These are phyloP conservation scores for Sinella curviseta DNA, from an alignment of 1,140 invertebrate genomes.

Conservation along the genomic window DNA sequence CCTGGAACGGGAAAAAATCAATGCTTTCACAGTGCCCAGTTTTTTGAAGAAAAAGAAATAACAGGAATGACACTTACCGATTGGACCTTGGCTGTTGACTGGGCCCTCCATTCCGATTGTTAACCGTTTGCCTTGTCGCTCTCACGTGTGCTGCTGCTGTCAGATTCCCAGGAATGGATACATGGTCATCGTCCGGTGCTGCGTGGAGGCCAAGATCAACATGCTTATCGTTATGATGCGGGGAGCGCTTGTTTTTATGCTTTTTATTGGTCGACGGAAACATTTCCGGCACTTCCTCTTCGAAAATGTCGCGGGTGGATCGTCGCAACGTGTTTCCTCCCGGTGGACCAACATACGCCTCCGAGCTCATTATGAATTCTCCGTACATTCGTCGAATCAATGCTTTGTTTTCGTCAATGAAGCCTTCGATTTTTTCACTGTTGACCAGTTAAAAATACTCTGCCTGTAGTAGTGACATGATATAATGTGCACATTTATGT, in stretches of 20 bases:
- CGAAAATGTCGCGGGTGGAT: constrained; percentile 46
- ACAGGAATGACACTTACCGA: constrained; percentile 42
- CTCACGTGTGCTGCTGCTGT: constrained; percentile 11
- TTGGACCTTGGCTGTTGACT: constrained; percentile 47
- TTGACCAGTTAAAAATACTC: background rate
- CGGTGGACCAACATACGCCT: constrained; percentile 27
- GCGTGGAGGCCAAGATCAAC: background rate
- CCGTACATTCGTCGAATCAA: constrained; percentile 90
- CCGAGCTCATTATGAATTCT: constrained; percentile 67
- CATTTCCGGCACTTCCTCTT: constrained; percentile 44
- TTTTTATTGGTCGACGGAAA: constrained; percentile 18
- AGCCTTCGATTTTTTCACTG: constrained; percentile 83
- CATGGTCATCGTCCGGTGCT: background rate
- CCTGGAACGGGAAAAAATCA: constrained; percentile 57
- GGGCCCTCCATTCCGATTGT: constrained; percentile 45
- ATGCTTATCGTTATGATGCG: background rate
- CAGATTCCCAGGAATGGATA: background rate
- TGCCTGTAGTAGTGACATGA: no score
- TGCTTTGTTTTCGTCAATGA: constrained; percentile 91
- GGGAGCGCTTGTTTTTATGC: background rate
- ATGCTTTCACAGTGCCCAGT: background rate
- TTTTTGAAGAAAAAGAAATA: constrained; percentile 5
- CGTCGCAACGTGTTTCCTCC: constrained; percentile 41
- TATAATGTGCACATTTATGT: background rate
- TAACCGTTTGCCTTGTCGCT: constrained; percentile 46